Evolutionary conservation across 2,113 vertebrate genomes (phyloP), one percentile per base, ranked within the genome.

Genomic region (Clinocottus analis): DNA sequence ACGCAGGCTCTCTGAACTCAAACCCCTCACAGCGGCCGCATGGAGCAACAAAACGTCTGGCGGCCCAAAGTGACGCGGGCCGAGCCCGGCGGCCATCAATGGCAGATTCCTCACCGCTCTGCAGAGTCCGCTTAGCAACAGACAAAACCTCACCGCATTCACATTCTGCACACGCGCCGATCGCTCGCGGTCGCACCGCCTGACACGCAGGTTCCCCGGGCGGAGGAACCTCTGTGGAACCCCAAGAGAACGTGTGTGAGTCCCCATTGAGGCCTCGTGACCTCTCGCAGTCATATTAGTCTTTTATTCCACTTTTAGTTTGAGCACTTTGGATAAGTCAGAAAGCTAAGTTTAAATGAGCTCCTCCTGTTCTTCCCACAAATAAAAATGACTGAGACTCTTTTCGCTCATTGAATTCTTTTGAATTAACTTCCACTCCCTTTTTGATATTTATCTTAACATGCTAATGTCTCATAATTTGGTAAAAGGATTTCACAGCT

Each of bases 81-180:
- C 0, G 71, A 72, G 47, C 7, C 43, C 19, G 75, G 68, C 55
- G 19, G 31, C 47, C 16, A 31, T 17, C 23, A 67, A 64, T 41
- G 82, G 78, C 83, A 85, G 89, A 93, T 93, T 93, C 91, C 82
- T 90, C 58, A 2, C 70, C 14, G 79, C 47, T 49, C 72, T 53
- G 84, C 77, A 14, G 60, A 83, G 56, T 71, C 80, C 80, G 80
- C 93, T 82, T 92, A 90, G 93, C 92, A 91, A 92, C 93, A 67
- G 16, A 91, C 91, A 91, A 91, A 91, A 80, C 75, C 74, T 29
- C 37, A 16, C 58, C 21, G 27, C 71, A 86, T 93, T 93, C 61
- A 79, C 17, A 93, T 90, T 86, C 93, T 71, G 69, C 55, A 11
- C 89, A 86, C 90, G 39, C n/a, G n/a, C n/a, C n/a, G n/a, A n/a